Percentiles rank a stretch among this genome's conserved stretches.
Conservation (phyloP, 2,113 vertebrate genomes). For the Psilopogon haemacephalus region DNA sequence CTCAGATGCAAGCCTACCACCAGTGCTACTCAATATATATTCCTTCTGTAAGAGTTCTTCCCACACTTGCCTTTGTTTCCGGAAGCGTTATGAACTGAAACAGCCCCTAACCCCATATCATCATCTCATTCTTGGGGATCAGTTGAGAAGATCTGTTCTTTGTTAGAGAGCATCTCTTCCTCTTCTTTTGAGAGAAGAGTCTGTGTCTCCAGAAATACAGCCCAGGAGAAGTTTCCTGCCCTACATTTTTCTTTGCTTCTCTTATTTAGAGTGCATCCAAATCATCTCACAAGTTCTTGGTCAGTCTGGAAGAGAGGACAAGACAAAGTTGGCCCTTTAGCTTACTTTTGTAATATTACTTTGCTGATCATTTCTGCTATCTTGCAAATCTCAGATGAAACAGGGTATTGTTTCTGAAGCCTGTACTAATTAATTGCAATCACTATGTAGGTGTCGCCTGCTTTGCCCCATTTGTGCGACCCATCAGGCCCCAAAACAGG, state of each 20-base stretch:
- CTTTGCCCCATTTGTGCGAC: background rate
- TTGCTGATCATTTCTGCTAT: background rate
- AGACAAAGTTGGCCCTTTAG: background rate
- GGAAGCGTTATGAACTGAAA: background rate
- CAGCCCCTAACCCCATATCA: too few species aligned
- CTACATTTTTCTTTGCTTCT: background rate
- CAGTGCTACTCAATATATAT: background rate
- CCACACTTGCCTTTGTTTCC: background rate
- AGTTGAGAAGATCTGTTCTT: background rate
- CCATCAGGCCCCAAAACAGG: background rate
- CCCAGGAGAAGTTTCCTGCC: background rate
- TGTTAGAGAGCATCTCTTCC: background rate
- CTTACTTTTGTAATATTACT: background rate
- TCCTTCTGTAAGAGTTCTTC: background rate
- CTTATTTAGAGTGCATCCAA: background rate
- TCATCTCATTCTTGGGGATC: background rate
- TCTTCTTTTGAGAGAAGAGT: background rate
- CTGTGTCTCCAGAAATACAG: background rate
- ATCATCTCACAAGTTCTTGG: background rate
- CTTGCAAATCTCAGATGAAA: background rate
- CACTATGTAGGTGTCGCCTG: constrained; percentile 32
- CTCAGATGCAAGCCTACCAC: background rate
- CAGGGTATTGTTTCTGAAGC: constrained; percentile 34
- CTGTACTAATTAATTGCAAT: background rate
- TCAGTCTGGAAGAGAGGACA: background rate